Base-by-base conservation (phyloP, 2,113 vertebrate species). In the Lanius ludovicianus region DNA sequence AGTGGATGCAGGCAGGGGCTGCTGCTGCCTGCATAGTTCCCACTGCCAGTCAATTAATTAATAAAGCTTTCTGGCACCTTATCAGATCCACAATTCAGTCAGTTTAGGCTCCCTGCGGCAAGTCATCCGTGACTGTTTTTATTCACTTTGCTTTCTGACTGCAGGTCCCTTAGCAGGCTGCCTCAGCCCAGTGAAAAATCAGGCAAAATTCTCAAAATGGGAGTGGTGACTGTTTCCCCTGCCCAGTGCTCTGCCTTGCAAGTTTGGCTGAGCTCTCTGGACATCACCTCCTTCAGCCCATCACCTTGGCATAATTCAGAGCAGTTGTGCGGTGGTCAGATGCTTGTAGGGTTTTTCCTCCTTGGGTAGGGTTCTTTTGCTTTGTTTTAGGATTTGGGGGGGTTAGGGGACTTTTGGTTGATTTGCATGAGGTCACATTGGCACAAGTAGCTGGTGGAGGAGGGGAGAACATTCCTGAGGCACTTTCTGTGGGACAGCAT, bases 381-480 rank as follows among this genome's bases (percentile, higher is more conserved):
- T 81, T 69, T 84, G 17, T 41, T 67, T 92, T 20, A 42, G n/a
- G 22, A 69, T 79, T 28, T 3, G 16, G 3, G 9, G 19, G 5
- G 4, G 2, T 42, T 5, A 2, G 2, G 14, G 18, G 7, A 1
- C 6, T n/a, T 73, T 79, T 31, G 20, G 3, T 24, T 65, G 37
- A 13, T 41, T 49, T 71, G 20, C 7, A 1, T 8, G 3, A 33
- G 18, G 23, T 42, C 8, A 4, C 35, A 11, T 28, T 3, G 2
- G 39, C 62, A 70, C 23, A 27, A 59, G 44, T 1, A 30, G 47
- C 35, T 4, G 15, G 71, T 28, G 68, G 50, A 14, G 9, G 28
- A n/a, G 35, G 39, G 33, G 22, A 56, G 30, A 39, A 18, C 33
- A 5, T 0, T 0, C 52, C 59, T 46, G 39, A 50, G 4, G 8